Conservation (phyloP, 2,888 invertebrate genomes). For the Megastigmus dorsalis region DNA sequence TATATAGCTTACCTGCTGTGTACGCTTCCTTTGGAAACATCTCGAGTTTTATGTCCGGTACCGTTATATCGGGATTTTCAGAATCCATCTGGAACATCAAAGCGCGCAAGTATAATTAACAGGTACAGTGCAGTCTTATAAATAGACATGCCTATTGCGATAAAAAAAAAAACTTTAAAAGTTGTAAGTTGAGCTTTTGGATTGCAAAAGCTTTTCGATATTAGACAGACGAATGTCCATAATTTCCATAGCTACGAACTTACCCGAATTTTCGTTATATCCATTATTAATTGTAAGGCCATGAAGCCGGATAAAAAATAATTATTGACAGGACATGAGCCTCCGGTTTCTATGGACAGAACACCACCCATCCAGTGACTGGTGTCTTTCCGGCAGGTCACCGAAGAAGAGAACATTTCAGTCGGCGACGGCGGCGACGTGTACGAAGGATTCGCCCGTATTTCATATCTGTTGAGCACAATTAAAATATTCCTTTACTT, state of each 20-base stretch:
- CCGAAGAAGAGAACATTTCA: conserved; percentile 80
- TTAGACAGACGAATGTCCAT: not conserved
- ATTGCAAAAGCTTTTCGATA: too few relatives aligned
- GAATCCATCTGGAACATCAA: conserved; percentile 78
- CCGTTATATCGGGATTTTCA: conserved; percentile 76
- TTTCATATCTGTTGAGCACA: conserved; percentile 81
- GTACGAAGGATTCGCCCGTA: conserved; percentile 83
- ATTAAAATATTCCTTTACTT: too few relatives aligned
- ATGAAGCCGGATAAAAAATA: conserved; percentile 87
- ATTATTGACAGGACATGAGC: conserved; percentile 84
- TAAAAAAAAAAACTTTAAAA: too few relatives aligned
- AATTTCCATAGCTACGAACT: conserved; percentile 54
- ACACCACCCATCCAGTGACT: conserved; percentile 80
- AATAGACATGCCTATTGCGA: too few relatives aligned
- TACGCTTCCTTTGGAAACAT: conserved; percentile 85
- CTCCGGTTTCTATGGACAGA: conserved; percentile 82
- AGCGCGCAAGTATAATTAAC: not conserved
- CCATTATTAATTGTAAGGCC: conserved; percentile 83
- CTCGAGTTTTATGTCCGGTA: conserved; percentile 80
- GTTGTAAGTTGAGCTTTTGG: too few relatives aligned
- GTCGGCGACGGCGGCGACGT: conserved; percentile 81
- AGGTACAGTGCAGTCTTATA: not conserved
- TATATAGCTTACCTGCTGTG: conserved; percentile 76
- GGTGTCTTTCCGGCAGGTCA: conserved; percentile 81
- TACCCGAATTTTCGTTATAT: conserved; percentile 84